Evolutionary conservation across 2,888 invertebrate genomes (phyloP), one percentile per base, ranked within the genome.

Genomic region (Clistopyga incitator): DNA sequence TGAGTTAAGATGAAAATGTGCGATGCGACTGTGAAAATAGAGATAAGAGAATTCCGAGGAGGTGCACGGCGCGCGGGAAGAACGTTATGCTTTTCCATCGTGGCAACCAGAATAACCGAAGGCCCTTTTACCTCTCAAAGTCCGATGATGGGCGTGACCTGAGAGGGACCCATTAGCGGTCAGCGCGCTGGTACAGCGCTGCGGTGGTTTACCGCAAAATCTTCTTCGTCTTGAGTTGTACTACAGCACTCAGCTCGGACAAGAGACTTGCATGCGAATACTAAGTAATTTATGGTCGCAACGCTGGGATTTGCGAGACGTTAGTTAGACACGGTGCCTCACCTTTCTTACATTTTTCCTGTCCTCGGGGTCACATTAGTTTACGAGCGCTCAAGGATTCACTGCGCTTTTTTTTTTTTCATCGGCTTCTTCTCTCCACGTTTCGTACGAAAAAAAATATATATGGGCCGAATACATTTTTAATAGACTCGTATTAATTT

Each of bases 221-320:
- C 78, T 78, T 78, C 59, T 76, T 76, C 80, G 65, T 70, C 64
- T 42, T 54, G 76, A 56, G 34, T 15, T 72, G 65, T 78, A 77
- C 81, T 78, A 77, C 75, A 47, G 72, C 71, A 82, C 74, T 84
- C 77, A 72, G 61, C 74, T 72, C 59, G n/a, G 59, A 20, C 65
- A 34, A 77, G 70, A 75, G 59, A 78, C 74, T 61, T 52, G 47
- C 56, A 71, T 86, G 79, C 78, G 82, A 87, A 89, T 88, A 84
- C 87, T 87, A 89, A 89, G 89, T 89, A 90, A 91, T 91, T 91
- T 91, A 91, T 89, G 90, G 88, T 84, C 81, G 76, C 79, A 75
- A 68, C 79, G 74, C 78, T 52, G 85, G 81, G 87, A 83, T 87
- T 88, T 88, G 85, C 87, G 85, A 86, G 81, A 85, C 82, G 74